Base-by-base conservation (phyloP, 2,113 vertebrate genomes). In the Pteronura brasiliensis region DNA sequence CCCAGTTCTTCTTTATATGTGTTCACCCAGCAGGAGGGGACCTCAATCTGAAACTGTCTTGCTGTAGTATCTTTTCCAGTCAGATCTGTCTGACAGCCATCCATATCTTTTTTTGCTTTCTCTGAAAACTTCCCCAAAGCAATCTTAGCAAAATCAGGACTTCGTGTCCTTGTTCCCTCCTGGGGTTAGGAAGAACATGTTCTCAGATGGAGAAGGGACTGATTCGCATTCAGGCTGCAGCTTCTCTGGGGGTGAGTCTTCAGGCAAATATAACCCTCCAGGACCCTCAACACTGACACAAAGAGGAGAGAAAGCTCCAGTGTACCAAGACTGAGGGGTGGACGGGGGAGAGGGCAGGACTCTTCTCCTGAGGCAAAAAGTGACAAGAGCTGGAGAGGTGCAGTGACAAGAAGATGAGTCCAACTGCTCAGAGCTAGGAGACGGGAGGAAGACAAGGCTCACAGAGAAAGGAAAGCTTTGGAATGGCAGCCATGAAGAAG, bases 211-310 rank as follows among this genome's bases (percentile, higher is more conserved):
- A 98, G 92, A 84, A 86, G 90, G 82, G 36, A 83, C 97, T n/a
- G 98, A 94, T 96, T 97, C 83, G 7, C 14, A 96, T 98, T 97
- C 76, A 42, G 90, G 92, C 65, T 96, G 93, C 94, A 96, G 94
- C 42, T 97, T 97, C 96, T 96, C 80, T 93, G 90, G 87, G 61
- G 29, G 44, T 59, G 27, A 76, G 20, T 59, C 27, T 67, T 88
- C 42, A 92, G 63, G 36, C 34, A 95, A 96, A 67, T 17, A 65
- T 8, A 87, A n/a, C 21, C 18, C 34, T 79, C 44, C 61, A 31
- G 29, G 82, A 87, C 12, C 3, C 29, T 90, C 18, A 79, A 86
- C 9, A 4, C 29, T 61, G 47, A 69, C 17, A 71, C 20, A 36
- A 84, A 92, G 7, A 67, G 17, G 13, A 96, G 29, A 61, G 67